phyloP scores from a whole-genome alignment of 1,140 invertebrate genomes.

The Temnothorax nylanderi region DNA sequence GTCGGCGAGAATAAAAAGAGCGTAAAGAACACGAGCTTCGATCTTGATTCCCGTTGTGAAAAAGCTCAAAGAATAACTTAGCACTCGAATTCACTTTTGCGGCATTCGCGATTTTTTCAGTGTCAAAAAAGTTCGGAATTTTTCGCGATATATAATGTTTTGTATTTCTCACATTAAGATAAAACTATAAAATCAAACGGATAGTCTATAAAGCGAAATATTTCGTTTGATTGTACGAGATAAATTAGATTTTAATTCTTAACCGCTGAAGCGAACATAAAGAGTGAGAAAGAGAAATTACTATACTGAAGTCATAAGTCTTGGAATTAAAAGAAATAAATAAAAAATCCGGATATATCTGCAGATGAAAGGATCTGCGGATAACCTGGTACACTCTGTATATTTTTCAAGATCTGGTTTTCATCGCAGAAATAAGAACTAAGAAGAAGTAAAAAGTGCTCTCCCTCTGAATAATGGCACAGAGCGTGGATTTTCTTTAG shows the following conservation, averaged over 20 bases:
- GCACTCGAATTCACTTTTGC: neutral
- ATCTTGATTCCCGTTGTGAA: conserved; percentile 1
- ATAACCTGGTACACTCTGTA: neutral
- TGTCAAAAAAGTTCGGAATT: neutral
- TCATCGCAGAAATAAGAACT: conserved; percentile 30
- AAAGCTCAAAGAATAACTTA: neutral
- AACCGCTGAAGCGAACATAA: neutral
- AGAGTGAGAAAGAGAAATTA: neutral
- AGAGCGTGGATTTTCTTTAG: conserved; percentile 19
- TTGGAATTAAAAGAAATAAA: conserved; percentile 5
- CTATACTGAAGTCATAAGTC: conserved; percentile 13
- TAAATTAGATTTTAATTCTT: conserved; percentile 23
- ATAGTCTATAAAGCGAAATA: neutral
- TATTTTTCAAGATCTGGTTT: conserved; percentile 46
- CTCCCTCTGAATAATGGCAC: conserved; percentile 31
- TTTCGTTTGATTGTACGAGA: neutral
- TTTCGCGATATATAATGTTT: neutral
- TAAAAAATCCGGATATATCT: neutral
- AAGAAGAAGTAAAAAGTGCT: conserved; percentile 16
- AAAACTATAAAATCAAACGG: neutral
- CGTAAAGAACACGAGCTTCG: too few relatives aligned
- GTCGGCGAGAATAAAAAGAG: neutral
- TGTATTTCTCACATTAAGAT: neutral
- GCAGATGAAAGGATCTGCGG: conserved; percentile 15
- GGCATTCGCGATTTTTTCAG: neutral